Conservation (phyloP, 2,888 invertebrate genomes). For the Heptascelio sp. region DNA sequence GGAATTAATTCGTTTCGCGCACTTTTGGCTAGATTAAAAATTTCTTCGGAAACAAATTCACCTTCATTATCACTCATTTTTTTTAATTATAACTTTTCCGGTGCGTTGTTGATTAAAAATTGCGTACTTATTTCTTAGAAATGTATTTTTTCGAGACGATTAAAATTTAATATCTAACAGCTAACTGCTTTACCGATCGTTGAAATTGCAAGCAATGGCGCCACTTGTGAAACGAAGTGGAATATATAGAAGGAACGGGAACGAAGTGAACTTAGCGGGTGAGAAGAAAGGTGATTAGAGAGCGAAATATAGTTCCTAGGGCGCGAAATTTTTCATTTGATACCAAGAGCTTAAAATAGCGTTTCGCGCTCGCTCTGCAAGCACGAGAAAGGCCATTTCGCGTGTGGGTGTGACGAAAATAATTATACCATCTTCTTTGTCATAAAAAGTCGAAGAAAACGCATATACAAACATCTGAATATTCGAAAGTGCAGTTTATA, state of each 20-base stretch:
- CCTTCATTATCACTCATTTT: not conserved
- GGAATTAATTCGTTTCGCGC: not conserved
- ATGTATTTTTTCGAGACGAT: not conserved
- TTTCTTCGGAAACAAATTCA: not conserved
- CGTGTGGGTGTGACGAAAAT: not conserved
- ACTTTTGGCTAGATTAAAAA: not conserved
- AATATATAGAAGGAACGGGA: not conserved
- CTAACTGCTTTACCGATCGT: not conserved
- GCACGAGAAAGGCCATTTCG: not conserved
- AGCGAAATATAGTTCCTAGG: not conserved
- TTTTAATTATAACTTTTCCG: not conserved
- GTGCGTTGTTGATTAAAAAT: no score
- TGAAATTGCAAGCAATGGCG: not conserved
- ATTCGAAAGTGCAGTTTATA: no score
- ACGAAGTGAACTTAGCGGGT: not conserved
- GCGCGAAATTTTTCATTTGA: not conserved
- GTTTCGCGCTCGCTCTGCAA: not conserved
- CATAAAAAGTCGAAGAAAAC: no score
- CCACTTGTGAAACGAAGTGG: not conserved
- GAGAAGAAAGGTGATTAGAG: not conserved
- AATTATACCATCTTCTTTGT: no score
- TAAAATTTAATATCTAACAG: not conserved
- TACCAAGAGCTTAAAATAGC: not conserved
- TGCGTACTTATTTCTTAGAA: no score
- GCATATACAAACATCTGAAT: no score